phyloP scores from a whole-genome alignment of 2,113 vertebrate species.

The Scopus umbretta region DNA sequence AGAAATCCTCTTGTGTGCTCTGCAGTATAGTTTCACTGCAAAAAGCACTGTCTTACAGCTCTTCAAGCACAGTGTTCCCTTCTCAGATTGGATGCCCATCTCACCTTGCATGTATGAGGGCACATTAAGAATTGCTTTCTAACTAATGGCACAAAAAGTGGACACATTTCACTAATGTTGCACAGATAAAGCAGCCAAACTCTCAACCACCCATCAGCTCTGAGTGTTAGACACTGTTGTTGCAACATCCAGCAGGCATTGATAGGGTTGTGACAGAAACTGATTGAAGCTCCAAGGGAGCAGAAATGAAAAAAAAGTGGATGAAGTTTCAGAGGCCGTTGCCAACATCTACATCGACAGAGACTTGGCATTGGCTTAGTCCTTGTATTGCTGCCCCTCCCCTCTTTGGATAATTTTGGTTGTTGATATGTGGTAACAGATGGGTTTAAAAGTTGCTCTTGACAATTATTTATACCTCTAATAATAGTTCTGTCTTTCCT shows the following conservation, averaged over 20 bases:
- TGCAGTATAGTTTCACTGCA: background rate
- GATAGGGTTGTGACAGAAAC: background rate
- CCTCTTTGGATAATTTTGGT: background rate
- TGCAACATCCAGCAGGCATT: background rate
- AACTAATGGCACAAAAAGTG: background rate
- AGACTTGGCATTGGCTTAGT: background rate
- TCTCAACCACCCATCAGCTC: background rate
- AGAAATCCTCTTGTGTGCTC: background rate
- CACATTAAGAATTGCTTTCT: background rate
- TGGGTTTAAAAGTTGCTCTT: background rate
- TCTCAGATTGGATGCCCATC: background rate
- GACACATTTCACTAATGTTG: background rate
- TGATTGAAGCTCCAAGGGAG: background rate
- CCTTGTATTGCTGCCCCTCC: background rate
- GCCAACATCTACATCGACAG: background rate
- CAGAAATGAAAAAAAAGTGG: background rate
- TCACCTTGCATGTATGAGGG: background rate
- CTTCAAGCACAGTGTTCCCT: background rate
- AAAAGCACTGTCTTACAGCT: background rate
- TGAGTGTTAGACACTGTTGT: background rate
- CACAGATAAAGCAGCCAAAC: background rate
- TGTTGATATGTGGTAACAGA: background rate
- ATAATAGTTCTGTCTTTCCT: background rate
- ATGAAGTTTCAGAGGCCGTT: background rate
- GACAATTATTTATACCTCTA: constrained; percentile 28